Evolutionary conservation across 2,797 vertebrate species (phyloP).

Genomic region (Hephaestus fuliginosus): DNA sequence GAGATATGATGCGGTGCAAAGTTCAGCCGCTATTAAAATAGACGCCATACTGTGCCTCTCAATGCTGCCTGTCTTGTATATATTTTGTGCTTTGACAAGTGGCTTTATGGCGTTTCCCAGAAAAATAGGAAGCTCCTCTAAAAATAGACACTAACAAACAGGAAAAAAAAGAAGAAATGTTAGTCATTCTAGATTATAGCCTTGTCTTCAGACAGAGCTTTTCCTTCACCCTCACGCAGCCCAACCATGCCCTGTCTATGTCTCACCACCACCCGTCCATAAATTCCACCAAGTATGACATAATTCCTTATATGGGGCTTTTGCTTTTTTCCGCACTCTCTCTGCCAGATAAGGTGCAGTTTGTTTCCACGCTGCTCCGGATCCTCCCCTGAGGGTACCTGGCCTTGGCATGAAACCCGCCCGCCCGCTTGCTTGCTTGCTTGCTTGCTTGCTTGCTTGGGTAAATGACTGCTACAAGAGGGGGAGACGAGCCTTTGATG

Average conservation of each 20-base stretch:
- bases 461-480: slow-evolving; percentile 49
- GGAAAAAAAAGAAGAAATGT: slow-evolving; percentile 48
- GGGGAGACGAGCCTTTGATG: slow-evolving; percentile 68
- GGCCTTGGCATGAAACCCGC: slow-evolving; percentile 65
- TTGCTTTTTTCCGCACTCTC: slow-evolving; percentile 41
- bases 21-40: slow-evolving; percentile 40
- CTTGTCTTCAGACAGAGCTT: slow-evolving; percentile 28
- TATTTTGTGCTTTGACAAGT: slow-evolving; percentile 53
- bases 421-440: slow-evolving; percentile 16
- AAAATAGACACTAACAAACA: slow-evolving; percentile 65
- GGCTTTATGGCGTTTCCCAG: slow-evolving; percentile 55
- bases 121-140: slow-evolving; percentile 63
- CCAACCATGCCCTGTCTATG: slow-evolving; percentile 44
- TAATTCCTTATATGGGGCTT: slow-evolving; percentile 39
- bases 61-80: slow-evolving; percentile 30
- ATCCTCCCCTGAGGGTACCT: slow-evolving; percentile 66
- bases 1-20: slow-evolving; percentile 60
- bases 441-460: slow-evolving; percentile 22
- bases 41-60: slow-evolving; percentile 33
- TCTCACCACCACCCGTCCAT: slow-evolving; percentile 42
- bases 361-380: slow-evolving; percentile 50
- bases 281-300: slow-evolving; percentile 59
- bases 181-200: slow-evolving; percentile 59
- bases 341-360: slow-evolving; percentile 43
- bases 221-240: slow-evolving; percentile 3